Conservation (phyloP, 2,888 invertebrate genomes). For the Pyrgus malvae region DNA sequence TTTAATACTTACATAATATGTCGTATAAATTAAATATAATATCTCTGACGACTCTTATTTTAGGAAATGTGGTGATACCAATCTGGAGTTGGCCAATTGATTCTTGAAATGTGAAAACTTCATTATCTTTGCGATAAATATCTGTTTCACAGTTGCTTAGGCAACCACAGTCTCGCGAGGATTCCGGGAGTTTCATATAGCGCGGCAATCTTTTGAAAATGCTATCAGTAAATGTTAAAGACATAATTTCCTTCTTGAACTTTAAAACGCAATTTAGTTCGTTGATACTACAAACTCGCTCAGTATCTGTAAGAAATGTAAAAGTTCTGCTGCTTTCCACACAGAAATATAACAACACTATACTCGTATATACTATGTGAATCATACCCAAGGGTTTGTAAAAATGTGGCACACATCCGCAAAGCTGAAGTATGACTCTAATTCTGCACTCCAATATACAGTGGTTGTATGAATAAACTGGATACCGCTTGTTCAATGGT, state of each 20-base stretch:
- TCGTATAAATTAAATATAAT: constrained; percentile 87
- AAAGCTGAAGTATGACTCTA: constrained; percentile 80
- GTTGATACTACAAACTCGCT: constrained; percentile 58
- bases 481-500: constrained; percentile 68
- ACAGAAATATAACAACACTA: no score
- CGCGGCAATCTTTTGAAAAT: constrained; percentile 43
- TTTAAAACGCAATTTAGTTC: constrained; percentile 60
- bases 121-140: constrained; percentile 57
- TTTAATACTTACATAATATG: constrained; percentile 82
- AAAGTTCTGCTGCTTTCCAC: background rate
- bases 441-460: constrained; percentile 88
- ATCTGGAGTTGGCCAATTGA: constrained; percentile 53
- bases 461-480: constrained; percentile 86
- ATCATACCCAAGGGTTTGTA: constrained; percentile 84
- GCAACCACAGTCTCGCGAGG: constrained; percentile 60
- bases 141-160: constrained; percentile 62
- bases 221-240: constrained; percentile 48
- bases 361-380: background rate
- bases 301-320: constrained; percentile 47
- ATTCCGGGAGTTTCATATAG: constrained; percentile 47
- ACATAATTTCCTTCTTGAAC: constrained; percentile 57
- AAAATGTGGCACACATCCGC: constrained; percentile 88
- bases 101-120: constrained; percentile 44
- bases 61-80: constrained; percentile 85
- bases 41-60: constrained; percentile 85